These are phyloP conservation scores for Hippopotamus amphibius DNA, from an alignment of 2,113 vertebrate genomes.

Conservation along the genomic window DNA sequence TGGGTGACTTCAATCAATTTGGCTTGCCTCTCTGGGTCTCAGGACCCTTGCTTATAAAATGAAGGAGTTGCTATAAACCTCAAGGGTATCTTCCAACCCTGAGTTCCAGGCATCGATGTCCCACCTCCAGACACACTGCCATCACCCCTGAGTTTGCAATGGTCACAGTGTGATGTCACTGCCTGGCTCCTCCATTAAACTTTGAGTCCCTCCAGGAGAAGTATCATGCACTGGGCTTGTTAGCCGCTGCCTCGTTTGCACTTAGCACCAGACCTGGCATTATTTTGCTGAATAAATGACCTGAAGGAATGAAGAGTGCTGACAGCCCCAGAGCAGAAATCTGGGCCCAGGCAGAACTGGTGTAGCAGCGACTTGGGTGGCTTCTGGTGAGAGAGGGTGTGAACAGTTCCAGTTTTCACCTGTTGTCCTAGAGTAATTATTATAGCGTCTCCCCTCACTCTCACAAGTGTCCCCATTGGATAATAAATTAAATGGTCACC, in stretches of 20 bases:
- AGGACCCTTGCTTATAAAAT: neutral
- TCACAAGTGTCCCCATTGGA: neutral
- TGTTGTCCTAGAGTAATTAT: neutral
- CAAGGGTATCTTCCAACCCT: neutral
- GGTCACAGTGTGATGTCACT: neutral
- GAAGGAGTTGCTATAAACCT: neutral
- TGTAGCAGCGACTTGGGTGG: neutral
- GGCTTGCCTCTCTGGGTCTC: neutral
- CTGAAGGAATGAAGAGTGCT: neutral
- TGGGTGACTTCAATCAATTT: neutral
- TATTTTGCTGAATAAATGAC: neutral
- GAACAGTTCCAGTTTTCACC: neutral
- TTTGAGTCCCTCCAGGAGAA: neutral
- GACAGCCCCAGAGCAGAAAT: neutral
- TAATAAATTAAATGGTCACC: neutral
- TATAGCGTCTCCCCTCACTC: neutral
- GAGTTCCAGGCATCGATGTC: neutral
- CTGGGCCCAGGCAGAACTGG: neutral
- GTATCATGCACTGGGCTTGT: fast-evolving
- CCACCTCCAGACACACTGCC: neutral
- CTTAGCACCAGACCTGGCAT: neutral
- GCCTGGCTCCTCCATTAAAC: neutral
- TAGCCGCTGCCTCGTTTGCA: neutral
- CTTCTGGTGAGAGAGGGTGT: neutral
- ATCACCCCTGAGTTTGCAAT: neutral